Evolutionary conservation across 2,888 invertebrate genomes (phyloP), one percentile per base, ranked within the genome.

Genomic region (Caenorhabditis sinica): DNA sequence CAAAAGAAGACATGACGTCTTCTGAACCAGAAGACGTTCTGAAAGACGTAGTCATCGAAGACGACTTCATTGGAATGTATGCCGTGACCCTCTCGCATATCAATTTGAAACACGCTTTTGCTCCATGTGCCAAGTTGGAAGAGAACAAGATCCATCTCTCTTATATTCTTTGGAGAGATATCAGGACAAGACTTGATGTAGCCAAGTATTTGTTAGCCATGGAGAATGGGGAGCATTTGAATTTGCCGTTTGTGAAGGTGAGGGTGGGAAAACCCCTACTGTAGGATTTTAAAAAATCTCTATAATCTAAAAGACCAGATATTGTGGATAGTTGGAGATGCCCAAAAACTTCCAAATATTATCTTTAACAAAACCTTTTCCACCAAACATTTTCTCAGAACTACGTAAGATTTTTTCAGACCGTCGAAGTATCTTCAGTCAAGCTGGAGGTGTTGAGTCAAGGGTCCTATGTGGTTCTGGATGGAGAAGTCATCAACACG

Each of bases 131-230:
- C 0, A 95, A 95, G 89, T 94, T 97, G 45, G 95, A 96, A 86
- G 98, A 98, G 93, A 97, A 97, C 0, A 94, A 96, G 53, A 97
- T 98, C 92, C 97, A 97, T 95, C 94, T 99, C 93, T 94, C 96
- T 51, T 91, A 90, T 68, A 86, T 88, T 33, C 63, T 90, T 28
- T 81, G 83, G 49, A 82, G 81, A 25, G 91, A 91, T 69, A 95
- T 97, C 68, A 95, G 97, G 61, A 95, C 95, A 91, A 95, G 89
- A 20, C 94, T 95, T 49, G 96, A 96, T 92, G 94, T 97, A 63
- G 90, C 95, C 20, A 95, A 96, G 92, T 96, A 97, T 93, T 94
- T 98, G 49, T 93, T 96, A 72, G 95, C 96, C 49, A 94, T 97
- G 89, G 96, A 96, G 88, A 95, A 95, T 58, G 97, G 97, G 4